Base-by-base conservation (phyloP, 1,140 invertebrate species). In the Drosophila rufa region DNA sequence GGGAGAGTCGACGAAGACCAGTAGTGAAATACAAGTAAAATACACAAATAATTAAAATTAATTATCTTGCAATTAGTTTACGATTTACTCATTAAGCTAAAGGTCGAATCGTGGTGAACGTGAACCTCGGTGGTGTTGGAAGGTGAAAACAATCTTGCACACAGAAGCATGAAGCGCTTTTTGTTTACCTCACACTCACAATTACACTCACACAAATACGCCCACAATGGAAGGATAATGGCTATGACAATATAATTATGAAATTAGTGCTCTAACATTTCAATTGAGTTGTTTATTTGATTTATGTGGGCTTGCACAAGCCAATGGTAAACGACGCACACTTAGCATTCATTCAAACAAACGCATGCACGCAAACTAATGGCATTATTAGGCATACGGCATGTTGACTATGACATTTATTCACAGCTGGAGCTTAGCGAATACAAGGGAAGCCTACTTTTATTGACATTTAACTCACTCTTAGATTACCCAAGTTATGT, bases 41-140 rank as follows among this genome's bases (percentile, higher is more conserved):
- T 90, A 89, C 75, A 89, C 85, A 89, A 89, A 89, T 90, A 89
- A 89, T 89, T 90, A 90, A 90, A 89, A 90, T 89, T 89, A 89
- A 89, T 89, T 89, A 89, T 89, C 85, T 82, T 79, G 85, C 85
- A 89, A 89, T 89, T 89, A 89, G 85, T 89, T 89, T 85, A 90
- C 85, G 85, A 90, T 89, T 89, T 90, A 89, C 85, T 91, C 85
- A 85, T 89, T 90, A 90, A 56, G 84, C 71, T 64, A 53, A 78
- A 78, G 66, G 75, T 62, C 74, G 59, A 62, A 70, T 69, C 73
- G 46, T 80, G 71, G 50, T 17, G 17, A 47, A 58, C 15, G 12
- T 45, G 50, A 61, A 43, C 33, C 19, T 55, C 15, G 19, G 22
- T 38, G 43, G 53, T 38, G 50, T 38, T 30, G 30, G 33, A 15